These are phyloP conservation scores for Molorchus minor DNA, from an alignment of 2,888 invertebrate genomes.

Conservation along the genomic window DNA sequence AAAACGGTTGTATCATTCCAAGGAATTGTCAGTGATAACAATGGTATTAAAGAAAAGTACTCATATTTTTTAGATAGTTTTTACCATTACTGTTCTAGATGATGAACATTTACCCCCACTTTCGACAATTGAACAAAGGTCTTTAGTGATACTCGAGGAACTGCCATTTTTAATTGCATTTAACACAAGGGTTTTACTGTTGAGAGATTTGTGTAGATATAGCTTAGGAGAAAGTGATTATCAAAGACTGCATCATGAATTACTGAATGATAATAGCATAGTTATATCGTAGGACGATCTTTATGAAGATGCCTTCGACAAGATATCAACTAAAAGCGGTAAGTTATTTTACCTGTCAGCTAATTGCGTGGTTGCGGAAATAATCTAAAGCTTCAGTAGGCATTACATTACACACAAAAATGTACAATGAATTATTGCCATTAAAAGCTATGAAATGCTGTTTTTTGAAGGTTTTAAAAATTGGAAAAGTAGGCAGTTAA, in stretches of 20 bases:
- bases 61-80: too few relatives aligned
- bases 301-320: conserved; percentile 98
- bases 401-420: too few relatives aligned
- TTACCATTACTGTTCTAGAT: too few relatives aligned
- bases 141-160: conserved; percentile 87
- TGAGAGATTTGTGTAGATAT: conserved; percentile 73
- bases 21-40: conserved; percentile 52
- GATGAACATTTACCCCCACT: conserved; percentile 83
- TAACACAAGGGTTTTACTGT: conserved; percentile 85
- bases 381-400: too few relatives aligned
- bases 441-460: too few relatives aligned
- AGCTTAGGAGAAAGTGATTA: conserved; percentile 57
- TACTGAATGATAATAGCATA: conserved; percentile 63
- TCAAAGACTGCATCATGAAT: conserved; percentile 57
- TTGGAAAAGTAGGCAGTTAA: too few relatives aligned
- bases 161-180: conserved; percentile 96
- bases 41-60: too few relatives aligned
- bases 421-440: too few relatives aligned
- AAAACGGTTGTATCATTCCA: conserved; percentile 57
- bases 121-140: conserved; percentile 87
- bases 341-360: too few relatives aligned
- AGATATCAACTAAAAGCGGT: conserved; percentile 90
- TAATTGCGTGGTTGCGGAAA: too few relatives aligned
- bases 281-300: conserved; percentile 86
- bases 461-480: too few relatives aligned